phyloP scores from a whole-genome alignment of 2,888 invertebrate species.

The Yponomeuta cagnagella region DNA sequence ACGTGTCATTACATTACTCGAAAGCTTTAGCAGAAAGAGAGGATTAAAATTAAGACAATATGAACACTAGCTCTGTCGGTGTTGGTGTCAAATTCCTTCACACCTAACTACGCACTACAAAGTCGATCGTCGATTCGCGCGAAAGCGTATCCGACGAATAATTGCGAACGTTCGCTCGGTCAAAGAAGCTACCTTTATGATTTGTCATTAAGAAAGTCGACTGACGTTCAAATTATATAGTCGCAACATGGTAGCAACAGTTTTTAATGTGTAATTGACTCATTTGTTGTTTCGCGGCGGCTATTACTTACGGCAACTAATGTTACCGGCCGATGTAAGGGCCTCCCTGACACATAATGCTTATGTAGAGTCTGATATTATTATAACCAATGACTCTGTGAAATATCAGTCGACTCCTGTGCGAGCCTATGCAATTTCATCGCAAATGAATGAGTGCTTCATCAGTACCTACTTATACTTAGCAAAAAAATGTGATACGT shows the following conservation, averaged over 20 bases:
- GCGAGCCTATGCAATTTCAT: not conserved
- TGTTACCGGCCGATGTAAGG: not conserved
- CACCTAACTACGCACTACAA: conserved; percentile 19
- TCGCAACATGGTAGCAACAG: conserved; percentile 15
- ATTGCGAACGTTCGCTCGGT: conserved; percentile 10
- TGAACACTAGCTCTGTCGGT: conserved; percentile 24
- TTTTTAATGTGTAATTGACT: conserved; percentile 9
- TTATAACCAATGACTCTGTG: conserved; percentile 8
- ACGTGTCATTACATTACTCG: conserved; percentile 37
- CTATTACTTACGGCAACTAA: conserved; percentile 5
- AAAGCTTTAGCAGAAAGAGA: conserved; percentile 31
- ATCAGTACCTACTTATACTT: not conserved
- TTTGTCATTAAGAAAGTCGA: conserved; percentile 20
- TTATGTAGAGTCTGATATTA: conserved; percentile 5
- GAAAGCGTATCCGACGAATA: conserved; percentile 35
- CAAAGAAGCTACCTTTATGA: conserved; percentile 17
- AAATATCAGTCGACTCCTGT: not conserved
- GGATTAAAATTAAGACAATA: not conserved
- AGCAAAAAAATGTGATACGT: not conserved
- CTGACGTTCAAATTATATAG: conserved; percentile 20
- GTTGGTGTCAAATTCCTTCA: conserved; percentile 25
- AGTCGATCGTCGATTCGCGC: conserved; percentile 35
- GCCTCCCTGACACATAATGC: conserved; percentile 6
- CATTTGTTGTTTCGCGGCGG: conserved; percentile 8
- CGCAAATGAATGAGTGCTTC: not conserved